phyloP scores from a whole-genome alignment of 2,113 vertebrate species.

The Noctilio leporinus region DNA sequence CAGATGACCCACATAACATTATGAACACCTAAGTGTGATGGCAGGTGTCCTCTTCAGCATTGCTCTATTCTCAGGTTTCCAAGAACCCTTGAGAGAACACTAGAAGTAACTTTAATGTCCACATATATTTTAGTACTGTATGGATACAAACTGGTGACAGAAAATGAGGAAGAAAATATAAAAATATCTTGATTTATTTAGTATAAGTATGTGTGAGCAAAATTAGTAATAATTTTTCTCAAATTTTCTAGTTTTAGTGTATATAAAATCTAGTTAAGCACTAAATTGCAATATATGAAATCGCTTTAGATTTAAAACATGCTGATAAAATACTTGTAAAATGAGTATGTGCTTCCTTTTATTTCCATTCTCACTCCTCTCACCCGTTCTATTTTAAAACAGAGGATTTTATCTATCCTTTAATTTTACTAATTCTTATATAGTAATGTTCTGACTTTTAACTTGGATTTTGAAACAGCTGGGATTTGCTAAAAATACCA shows the following conservation, averaged over 20 bases:
- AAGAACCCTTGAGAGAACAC: not conserved
- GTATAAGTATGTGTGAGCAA: not conserved
- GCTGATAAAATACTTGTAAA: not conserved
- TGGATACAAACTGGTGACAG: not conserved
- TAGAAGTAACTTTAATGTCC: not conserved
- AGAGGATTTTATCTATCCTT: not conserved
- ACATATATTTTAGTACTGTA: not conserved
- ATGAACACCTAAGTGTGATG: not conserved
- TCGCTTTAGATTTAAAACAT: not conserved
- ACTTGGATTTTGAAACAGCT: conserved; percentile 27
- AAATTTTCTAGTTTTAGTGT: not conserved
- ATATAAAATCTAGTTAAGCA: not conserved
- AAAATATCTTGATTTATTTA: not conserved
- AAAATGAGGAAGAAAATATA: not conserved
- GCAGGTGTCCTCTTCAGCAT: not conserved
- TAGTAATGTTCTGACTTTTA: conserved; percentile 49
- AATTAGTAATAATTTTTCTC: not conserved
- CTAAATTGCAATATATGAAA: not conserved
- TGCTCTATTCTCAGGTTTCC: not conserved
- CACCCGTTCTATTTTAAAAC: not conserved
- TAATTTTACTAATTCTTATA: conserved; percentile 39
- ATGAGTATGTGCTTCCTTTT: not conserved
- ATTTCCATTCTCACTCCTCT: not conserved
- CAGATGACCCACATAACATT: not conserved
- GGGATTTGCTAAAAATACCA: conserved; percentile 19